These are phyloP conservation scores for Galaxea fascicularis DNA, from an alignment of 92 coral and sea anemone species.

Conservation along the genomic window DNA sequence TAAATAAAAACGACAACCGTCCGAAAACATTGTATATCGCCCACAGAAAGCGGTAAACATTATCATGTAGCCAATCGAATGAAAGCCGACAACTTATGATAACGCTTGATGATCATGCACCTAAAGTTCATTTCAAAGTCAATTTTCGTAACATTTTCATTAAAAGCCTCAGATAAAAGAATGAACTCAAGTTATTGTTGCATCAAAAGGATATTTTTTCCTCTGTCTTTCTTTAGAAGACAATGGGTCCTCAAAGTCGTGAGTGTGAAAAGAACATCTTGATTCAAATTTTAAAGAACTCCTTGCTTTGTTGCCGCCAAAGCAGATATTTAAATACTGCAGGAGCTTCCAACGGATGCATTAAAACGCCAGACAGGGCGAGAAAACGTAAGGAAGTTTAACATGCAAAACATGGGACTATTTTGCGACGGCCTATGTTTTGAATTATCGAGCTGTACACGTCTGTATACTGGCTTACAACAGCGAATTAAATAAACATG, in stretches of 20 bases:
- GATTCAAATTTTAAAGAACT: background rate
- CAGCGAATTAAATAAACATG: background rate
- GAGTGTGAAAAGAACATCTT: background rate
- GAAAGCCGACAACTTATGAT: too few relatives aligned
- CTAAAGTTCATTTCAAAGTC: constrained; percentile 8
- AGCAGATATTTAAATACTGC: background rate
- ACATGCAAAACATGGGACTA: too few relatives aligned
- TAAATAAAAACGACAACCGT: background rate
- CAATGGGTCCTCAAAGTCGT: background rate
- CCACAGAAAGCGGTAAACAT: too few relatives aligned
- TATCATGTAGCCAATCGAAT: background rate
- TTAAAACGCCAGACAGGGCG: too few relatives aligned
- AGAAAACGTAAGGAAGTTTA: too few relatives aligned
- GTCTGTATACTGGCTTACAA: background rate
- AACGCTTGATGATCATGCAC: background rate
- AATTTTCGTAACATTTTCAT: constrained; percentile 25
- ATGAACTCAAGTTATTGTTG: background rate
- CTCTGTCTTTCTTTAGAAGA: background rate
- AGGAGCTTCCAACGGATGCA: too few relatives aligned
- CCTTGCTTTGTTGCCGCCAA: background rate
- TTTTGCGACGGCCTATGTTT: background rate
- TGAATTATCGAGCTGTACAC: background rate
- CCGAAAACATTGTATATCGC: background rate
- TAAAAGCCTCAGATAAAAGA: background rate
- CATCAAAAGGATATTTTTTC: background rate